A percentile compares a stretch with the other conserved stretches of the same genome.
Conservation (phyloP, 2,797 vertebrate genomes). For the Urosaurus nigricauda region DNA sequence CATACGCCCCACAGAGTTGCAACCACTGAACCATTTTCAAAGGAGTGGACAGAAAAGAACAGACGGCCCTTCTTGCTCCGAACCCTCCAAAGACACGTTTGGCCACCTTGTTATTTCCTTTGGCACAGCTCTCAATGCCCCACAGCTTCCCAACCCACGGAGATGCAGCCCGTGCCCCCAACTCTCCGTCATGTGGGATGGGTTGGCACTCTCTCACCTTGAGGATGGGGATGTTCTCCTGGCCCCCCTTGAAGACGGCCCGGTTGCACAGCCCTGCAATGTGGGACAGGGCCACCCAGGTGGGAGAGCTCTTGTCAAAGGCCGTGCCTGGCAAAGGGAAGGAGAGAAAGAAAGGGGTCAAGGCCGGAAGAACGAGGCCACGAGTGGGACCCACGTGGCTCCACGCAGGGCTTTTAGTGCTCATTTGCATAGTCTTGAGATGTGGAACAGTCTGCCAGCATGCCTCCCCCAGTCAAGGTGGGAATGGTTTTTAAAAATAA, state of each 20-base stretch:
- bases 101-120: no score
- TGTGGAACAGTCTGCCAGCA: no score
- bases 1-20: no score
- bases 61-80: neutral
- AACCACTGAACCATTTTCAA: neutral
- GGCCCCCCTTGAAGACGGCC: slow-evolving; percentile 88
- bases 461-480: no score
- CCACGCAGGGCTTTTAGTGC: no score
- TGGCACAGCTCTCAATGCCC: neutral
- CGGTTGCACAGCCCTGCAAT: slow-evolving; percentile 91
- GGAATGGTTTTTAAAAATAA: no score
- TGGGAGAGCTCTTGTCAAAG: slow-evolving; percentile 91
- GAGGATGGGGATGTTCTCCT: slow-evolving; percentile 85
- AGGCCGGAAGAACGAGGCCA: neutral
- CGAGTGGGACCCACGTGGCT: no score
- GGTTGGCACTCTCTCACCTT: slow-evolving; percentile 79
- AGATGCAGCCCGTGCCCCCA: neutral
- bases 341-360: neutral
- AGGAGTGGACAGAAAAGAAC: neutral
- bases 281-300: slow-evolving; percentile 88
- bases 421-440: no score
- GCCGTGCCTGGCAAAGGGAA: slow-evolving; percentile 79
- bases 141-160: neutral
- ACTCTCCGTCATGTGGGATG: no score
- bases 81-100: neutral